Evolutionary conservation across 2,113 vertebrate species (phyloP), one percentile per base, ranked within the genome.

Genomic region (Lampris megalopsis): DNA sequence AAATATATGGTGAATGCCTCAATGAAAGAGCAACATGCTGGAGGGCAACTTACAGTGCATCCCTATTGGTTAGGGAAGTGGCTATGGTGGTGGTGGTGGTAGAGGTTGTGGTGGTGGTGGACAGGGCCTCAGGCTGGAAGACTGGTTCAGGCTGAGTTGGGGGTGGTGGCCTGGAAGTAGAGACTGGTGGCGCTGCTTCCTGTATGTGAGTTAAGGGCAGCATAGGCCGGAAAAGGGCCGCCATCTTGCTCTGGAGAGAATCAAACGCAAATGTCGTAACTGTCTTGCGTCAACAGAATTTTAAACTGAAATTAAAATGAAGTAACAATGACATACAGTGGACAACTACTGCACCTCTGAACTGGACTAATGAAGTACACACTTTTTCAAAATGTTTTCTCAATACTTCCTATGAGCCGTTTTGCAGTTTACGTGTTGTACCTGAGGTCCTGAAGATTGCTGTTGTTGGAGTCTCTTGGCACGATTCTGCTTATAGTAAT

Each of bases 401-500:
- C 6, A 6, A 45, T 45, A 13, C 13, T 13, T 50, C 49, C 3
- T 9, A 3, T 52, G 11, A 52, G 24, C 24, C 24, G 24, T 24
- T 24, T 24, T 24, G 24, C 24, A 24, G 41, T 5, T 38, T 7
- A 2, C 6, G 9, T 6, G 0, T 3, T 49, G 9, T 71, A 93
- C 92, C 89, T 86, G 87, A 52, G 79, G 56, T 11, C 75, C 85
- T 41, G 76, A 50, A 4, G 75, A 9, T 50, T 79, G 45, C 69
- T 96, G 96, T 73, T 91, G 93, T 84, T 97, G 96, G 4, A 97
- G 96, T 50, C 93, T 94, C 88, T 95, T 97, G 89, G 94, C 97
- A 63, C 96, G 96, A 58, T 96, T 99, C 92, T 97, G 97, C 79
- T 99, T 99, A 92, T 99, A 99, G 94, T 96, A 99, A 92, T 99